phyloP scores from a whole-genome alignment of 2,888 invertebrate species.

The Meloe dianella region DNA sequence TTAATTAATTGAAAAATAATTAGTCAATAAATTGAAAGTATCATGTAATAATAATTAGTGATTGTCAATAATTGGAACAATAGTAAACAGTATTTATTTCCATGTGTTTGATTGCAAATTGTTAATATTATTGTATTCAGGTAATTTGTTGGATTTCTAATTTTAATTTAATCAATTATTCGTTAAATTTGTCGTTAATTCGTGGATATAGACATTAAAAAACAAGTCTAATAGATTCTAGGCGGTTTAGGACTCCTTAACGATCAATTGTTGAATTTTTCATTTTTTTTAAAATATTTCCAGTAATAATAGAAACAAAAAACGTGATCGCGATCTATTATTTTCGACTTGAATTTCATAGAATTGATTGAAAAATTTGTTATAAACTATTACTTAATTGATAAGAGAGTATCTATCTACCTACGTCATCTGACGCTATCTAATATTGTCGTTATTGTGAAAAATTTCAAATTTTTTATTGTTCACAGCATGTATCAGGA shows the following conservation, averaged over 20 bases:
- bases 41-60: slow-evolving; percentile 27
- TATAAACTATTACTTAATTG: not conserved
- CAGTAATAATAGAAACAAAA: too few species aligned
- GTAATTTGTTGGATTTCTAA: not conserved
- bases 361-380: not conserved
- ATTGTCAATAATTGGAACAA: not conserved
- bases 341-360: not conserved
- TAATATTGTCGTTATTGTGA: not conserved
- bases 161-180: not conserved
- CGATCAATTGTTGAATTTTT: too few species aligned
- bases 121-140: not conserved
- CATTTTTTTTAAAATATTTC: too few species aligned
- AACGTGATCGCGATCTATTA: too few species aligned
- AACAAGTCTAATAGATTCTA: too few species aligned
- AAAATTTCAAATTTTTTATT: slow-evolving; percentile 17
- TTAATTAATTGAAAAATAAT: slow-evolving; percentile 19
- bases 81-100: slow-evolving; percentile 5
- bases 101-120: not conserved
- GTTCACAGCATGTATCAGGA: slow-evolving; percentile 39
- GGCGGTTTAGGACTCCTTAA: too few species aligned
- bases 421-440: not conserved
- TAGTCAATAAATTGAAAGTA: slow-evolving; percentile 28
- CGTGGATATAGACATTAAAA: too few species aligned
- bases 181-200: not conserved
- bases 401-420: too few species aligned